Conservation (phyloP, 2,888 invertebrate genomes). For the Oligia strigilis region DNA sequence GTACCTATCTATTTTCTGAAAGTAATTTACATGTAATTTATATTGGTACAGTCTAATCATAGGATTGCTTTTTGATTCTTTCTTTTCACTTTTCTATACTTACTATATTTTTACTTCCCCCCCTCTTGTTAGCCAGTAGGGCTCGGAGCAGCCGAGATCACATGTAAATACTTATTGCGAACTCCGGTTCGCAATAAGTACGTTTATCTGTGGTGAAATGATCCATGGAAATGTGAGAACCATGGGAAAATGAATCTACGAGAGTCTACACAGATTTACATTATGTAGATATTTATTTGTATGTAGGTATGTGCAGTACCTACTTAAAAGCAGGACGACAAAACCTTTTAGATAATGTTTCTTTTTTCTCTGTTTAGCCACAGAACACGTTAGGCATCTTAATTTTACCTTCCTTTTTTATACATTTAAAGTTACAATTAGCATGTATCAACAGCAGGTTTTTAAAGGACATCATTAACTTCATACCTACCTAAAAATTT, state of each 20-base stretch:
- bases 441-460: not conserved
- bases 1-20: no score
- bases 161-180: conserved; percentile 31
- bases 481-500: not conserved
- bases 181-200: conserved; percentile 46
- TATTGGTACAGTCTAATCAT: not conserved
- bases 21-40: not conserved
- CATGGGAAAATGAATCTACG: conserved; percentile 46
- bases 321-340: not conserved
- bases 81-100: not conserved
- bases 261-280: conserved; percentile 32
- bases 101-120: not conserved
- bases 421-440: not conserved
- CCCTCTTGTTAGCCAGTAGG: not conserved
- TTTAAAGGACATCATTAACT: not conserved
- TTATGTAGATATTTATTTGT: not conserved
- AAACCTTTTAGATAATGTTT: not conserved
- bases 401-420: not conserved
- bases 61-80: not conserved
- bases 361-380: not conserved
- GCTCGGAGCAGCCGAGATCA: conserved; percentile 8
- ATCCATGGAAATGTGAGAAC: conserved; percentile 50
- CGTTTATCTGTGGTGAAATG: conserved; percentile 39
- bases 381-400: not conserved
- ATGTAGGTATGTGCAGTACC: not conserved